Conservation (phyloP, 2,888 invertebrate species). For the Athrips mouffetella region DNA sequence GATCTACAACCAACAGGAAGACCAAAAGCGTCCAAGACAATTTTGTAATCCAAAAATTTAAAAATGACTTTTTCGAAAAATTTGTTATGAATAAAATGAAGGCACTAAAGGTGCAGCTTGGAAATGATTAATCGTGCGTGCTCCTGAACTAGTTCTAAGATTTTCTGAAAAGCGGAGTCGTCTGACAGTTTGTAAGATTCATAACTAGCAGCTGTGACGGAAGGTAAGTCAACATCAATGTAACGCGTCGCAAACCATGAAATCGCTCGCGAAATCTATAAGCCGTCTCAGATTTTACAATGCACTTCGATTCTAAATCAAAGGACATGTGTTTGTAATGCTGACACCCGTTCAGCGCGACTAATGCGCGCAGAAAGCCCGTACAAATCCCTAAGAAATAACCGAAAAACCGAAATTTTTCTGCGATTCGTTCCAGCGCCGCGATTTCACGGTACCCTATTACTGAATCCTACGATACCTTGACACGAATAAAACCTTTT, state of each 20-base stretch:
- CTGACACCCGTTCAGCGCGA: constrained; percentile 73
- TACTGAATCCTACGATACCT: constrained; percentile 48
- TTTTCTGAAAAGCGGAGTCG: constrained; percentile 17
- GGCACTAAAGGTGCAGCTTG: neutral
- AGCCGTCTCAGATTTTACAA: constrained; percentile 63
- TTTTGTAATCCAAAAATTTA: no score
- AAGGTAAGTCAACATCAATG: constrained; percentile 78
- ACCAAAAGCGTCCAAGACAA: no score
- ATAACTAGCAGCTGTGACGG: constrained; percentile 75
- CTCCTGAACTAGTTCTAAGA: constrained; percentile 15
- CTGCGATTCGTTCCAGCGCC: constrained; percentile 71
- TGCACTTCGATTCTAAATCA: constrained; percentile 58
- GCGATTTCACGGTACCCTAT: constrained; percentile 72
- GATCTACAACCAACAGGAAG: no score
- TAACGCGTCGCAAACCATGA: constrained; percentile 69
- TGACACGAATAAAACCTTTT: constrained; percentile 23
- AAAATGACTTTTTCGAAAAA: no score
- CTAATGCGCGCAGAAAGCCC: constrained; percentile 76
- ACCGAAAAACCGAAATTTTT: constrained; percentile 79
- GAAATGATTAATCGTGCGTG: constrained; percentile 3
- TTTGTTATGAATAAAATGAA: neutral
- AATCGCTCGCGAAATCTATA: constrained; percentile 72
- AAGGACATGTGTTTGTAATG: constrained; percentile 73
- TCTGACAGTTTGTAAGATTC: constrained; percentile 37
- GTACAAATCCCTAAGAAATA: constrained; percentile 78